Evolutionary conservation across 2,113 vertebrate species (phyloP), one percentile per base, ranked within the genome.

Genomic region (Accipiter virgatus): DNA sequence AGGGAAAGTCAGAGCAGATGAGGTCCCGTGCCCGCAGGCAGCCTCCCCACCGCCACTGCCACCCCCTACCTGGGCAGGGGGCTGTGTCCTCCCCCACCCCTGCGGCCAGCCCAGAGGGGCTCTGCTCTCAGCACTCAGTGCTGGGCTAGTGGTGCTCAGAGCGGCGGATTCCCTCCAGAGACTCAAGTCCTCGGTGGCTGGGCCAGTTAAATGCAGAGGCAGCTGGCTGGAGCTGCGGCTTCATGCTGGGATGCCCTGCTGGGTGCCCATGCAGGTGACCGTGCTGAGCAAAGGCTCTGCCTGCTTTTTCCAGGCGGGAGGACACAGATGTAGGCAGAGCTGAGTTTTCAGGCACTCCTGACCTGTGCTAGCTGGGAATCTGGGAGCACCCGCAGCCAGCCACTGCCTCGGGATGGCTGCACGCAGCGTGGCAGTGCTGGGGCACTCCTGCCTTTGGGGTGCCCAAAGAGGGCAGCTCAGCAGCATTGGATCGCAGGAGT

Each of bases 261-360:
- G 0, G 16, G 56, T 80, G 26, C 9, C n/a, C 2, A 0, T 4
- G 6, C 0, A 2, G 11, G 56, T 2, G 3, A 13, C 32, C 2
- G 4, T 0, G 0, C n/a, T 20, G 11, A 70, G 14, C 10, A 52
- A 61, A 90, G 26, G 42, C 22, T 88, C 21, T 93, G 10, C 42
- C 36, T 0, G 0, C 22, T 45, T 32, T 11, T 77, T 26, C 16
- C 1, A 0, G 23, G 36, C 16, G 32, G 9, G 8, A 20, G 13
- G 4, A 52, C n/a, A 2, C 38, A 2, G 1, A 4, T 1, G 1
- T 25, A n/a, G 25, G 26, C 67, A 85, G 53, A 81, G 31, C 14
- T 50, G 86, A 56, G 27, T 6, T 81, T 71, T 56, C 4, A 16
- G 61, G 45, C n/a, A 31, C n/a, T 81, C 38, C 59, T 87, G 85